Evolutionary conservation across 2,888 invertebrate genomes (phyloP).

Genomic region (Empis stercorea): DNA sequence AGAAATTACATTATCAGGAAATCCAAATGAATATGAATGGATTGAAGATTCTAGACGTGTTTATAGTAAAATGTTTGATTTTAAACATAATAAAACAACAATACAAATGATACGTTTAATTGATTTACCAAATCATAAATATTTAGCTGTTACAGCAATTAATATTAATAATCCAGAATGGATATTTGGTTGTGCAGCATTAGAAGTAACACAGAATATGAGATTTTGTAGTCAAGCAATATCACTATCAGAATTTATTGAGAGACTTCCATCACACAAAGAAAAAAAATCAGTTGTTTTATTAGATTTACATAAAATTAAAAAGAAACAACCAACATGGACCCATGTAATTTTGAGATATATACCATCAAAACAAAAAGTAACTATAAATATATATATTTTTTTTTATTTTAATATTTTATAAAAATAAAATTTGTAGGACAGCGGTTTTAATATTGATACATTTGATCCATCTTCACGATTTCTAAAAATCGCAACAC

Average conservation of each 20-base stretch:
- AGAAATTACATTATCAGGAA: not conserved
- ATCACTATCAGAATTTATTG: constrained; percentile 44
- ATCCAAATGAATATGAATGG: constrained; percentile 37
- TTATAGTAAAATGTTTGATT: constrained; percentile 24
- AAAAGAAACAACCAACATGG: constrained; percentile 42
- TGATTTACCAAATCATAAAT: constrained; percentile 24
- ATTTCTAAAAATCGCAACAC: constrained; percentile 29
- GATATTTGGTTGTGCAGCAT: constrained; percentile 63
- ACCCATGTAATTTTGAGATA: constrained; percentile 61
- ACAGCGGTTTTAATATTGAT: constrained; percentile 36
- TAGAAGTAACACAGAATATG: constrained; percentile 38
- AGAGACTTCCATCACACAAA: constrained; percentile 39
- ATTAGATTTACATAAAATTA: constrained; percentile 49
- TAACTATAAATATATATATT: constrained; percentile 21
- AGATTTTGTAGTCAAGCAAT: constrained; percentile 46
- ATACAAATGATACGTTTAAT: constrained; percentile 26
- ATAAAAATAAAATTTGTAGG: too few species aligned
- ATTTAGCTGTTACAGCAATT: constrained; percentile 47
- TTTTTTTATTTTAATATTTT: too few species aligned
- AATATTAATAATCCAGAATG: constrained; percentile 60
- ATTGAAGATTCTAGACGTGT: constrained; percentile 40
- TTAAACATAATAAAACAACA: constrained; percentile 22
- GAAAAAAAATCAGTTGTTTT: constrained; percentile 38
- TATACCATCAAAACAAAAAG: constrained; percentile 46
- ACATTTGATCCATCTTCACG: constrained; percentile 42